A percentile compares a stretch with the other conserved stretches of the same genome.
Evolutionary conservation across 35 echinoderm and acorn worm genomes (phyloP).

Genomic region (Stichopus chloronotus): DNA sequence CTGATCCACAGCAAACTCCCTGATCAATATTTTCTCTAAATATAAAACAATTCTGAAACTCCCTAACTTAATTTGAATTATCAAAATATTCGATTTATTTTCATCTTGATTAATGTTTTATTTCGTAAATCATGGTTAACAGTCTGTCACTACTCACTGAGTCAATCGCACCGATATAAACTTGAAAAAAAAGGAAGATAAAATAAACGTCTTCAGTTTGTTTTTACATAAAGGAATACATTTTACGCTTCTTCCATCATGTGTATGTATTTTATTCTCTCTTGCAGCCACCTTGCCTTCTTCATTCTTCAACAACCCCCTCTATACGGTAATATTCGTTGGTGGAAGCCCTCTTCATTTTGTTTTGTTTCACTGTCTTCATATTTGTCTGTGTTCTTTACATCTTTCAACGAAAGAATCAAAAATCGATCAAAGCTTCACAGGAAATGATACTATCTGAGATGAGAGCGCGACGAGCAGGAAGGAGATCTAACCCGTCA

Average conservation of each 20-base stretch:
- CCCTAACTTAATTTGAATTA: too few species aligned
- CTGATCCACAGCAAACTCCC: too few species aligned
- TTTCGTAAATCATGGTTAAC: too few species aligned
- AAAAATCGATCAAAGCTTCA: background rate
- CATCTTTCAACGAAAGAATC: background rate
- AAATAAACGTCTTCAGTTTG: too few species aligned
- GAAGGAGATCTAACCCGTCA: background rate
- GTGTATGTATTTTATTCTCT: too few species aligned
- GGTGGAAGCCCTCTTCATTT: background rate
- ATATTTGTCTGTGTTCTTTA: background rate
- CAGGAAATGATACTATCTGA: constrained; percentile 31
- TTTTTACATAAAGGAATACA: background rate
- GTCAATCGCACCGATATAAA: too few species aligned
- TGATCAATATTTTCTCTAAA: too few species aligned
- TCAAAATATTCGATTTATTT: too few species aligned
- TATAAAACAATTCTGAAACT: too few species aligned
- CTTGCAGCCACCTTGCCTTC: background rate
- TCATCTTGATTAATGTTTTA: too few species aligned
- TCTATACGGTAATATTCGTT: background rate
- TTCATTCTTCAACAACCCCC: background rate
- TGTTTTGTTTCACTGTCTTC: background rate
- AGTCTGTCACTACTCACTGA: too few species aligned
- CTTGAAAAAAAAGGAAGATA: too few species aligned
- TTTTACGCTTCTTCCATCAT: background rate
- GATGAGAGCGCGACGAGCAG: constrained; percentile 23